phyloP scores from a whole-genome alignment of 2,888 invertebrate species.

The Athalia circularis region DNA sequence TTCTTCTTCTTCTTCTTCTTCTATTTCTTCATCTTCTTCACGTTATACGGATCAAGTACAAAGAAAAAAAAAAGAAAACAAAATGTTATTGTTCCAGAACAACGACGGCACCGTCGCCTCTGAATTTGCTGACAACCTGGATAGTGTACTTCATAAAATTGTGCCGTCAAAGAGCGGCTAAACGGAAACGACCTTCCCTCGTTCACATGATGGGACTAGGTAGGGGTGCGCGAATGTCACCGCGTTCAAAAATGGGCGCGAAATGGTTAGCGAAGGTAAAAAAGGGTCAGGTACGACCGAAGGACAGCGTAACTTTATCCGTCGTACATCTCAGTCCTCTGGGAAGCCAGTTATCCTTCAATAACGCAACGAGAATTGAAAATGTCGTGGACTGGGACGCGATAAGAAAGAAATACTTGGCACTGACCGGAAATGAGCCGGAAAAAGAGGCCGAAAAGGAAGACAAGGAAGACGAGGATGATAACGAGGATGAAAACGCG shows the following conservation, averaged over 20 bases:
- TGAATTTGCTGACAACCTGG: slow-evolving; percentile 83
- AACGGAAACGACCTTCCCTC: slow-evolving; percentile 74
- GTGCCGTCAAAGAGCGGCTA: slow-evolving; percentile 74
- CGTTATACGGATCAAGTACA: not conserved
- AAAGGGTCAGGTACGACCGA: slow-evolving; percentile 75
- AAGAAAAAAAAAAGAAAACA: not conserved
- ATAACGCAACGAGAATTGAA: slow-evolving; percentile 87
- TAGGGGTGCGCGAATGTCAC: slow-evolving; percentile 72
- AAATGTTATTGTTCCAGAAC: slow-evolving; percentile 73
- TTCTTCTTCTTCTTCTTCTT: not conserved
- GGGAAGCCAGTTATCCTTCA: slow-evolving; percentile 90
- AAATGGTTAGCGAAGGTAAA: slow-evolving; percentile 76
- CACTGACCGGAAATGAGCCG: slow-evolving; percentile 82
- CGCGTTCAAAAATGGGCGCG: slow-evolving; percentile 76
- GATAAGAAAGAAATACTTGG: slow-evolving; percentile 93
- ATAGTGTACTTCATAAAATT: slow-evolving; percentile 76
- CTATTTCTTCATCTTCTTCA: not conserved
- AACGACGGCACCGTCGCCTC: slow-evolving; percentile 83
- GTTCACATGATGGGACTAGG: slow-evolving; percentile 76
- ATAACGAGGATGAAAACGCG: slow-evolving; percentile 63
- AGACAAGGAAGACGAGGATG: slow-evolving; percentile 66
- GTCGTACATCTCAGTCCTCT: slow-evolving; percentile 89
- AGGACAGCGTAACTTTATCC: slow-evolving; percentile 83
- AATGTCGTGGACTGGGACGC: slow-evolving; percentile 94
- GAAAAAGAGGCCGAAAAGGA: slow-evolving; percentile 69